Conservation (phyloP, 2,797 vertebrate genomes). For the Sebastes matsubarae region DNA sequence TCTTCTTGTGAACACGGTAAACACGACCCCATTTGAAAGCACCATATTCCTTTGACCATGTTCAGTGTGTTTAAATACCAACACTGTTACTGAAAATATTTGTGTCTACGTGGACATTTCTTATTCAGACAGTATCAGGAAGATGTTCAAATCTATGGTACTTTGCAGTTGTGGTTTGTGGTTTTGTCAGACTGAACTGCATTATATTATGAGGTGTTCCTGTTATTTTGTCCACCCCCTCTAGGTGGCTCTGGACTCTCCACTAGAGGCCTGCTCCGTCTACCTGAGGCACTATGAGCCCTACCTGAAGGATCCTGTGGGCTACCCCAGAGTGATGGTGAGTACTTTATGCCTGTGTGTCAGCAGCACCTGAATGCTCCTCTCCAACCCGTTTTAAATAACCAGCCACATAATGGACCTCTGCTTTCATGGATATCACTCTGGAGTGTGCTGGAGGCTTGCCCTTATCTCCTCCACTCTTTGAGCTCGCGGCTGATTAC, state of each 20-base stretch:
- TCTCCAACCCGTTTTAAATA: conserved; percentile 44
- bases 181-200: not conserved
- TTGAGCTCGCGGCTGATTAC: conserved; percentile 54
- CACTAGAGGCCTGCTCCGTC: conserved; percentile 84
- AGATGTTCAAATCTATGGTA: not conserved
- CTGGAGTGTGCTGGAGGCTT: conserved; percentile 41
- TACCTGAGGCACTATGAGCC: conserved; percentile 90
- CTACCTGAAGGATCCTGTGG: conserved; percentile 91
- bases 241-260: conserved; percentile 90
- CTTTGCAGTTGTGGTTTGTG: not conserved
- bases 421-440: conserved; percentile 45
- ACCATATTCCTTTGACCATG: not conserved
- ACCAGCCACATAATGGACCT: conserved; percentile 44
- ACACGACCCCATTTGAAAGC: too few relatives aligned
- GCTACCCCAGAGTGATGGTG: conserved; percentile 92
- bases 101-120: not conserved
- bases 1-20: too few relatives aligned
- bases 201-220: not conserved
- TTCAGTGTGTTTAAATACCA: not conserved
- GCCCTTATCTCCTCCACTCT: conserved; percentile 47
- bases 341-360: conserved; percentile 31
- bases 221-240: conserved; percentile 19
- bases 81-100: not conserved
- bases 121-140: not conserved
- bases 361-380: conserved; percentile 26